Percentiles rank a stretch among this genome's conserved stretches.
Conservation (phyloP, 2,113 vertebrate species). For the Dipodomys stephensi region DNA sequence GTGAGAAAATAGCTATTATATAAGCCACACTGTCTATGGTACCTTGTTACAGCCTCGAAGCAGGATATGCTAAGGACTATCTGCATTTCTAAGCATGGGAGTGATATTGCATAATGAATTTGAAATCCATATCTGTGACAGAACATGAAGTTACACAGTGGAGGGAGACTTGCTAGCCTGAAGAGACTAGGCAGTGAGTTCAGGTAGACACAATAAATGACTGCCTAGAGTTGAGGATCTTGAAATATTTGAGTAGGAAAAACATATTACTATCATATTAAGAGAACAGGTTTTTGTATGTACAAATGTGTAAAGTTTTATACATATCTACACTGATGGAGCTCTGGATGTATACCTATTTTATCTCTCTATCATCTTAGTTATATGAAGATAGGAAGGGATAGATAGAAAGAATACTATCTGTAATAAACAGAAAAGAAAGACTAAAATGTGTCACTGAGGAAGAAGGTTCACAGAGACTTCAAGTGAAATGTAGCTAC, state of each 20-base stretch:
- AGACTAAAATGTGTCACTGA: neutral
- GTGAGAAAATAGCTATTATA: neutral
- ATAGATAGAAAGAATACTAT: neutral
- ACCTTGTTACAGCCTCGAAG: neutral
- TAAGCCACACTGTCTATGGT: neutral
- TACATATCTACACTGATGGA: neutral
- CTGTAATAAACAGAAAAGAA: constrained; percentile 3
- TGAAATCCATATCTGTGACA: neutral
- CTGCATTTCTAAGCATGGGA: neutral
- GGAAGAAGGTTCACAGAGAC: neutral
- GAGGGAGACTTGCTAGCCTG: neutral
- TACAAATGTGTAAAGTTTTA: neutral
- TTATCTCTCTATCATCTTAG: neutral
- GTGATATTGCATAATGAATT: neutral
- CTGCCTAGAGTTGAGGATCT: neutral
- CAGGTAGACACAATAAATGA: neutral
- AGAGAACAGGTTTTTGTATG: neutral
- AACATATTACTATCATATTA: neutral
- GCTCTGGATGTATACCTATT: neutral
- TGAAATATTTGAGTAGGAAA: neutral
- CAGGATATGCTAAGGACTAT: too few species aligned
- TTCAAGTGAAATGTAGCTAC: neutral
- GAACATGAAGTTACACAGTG: neutral
- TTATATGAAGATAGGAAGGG: neutral
- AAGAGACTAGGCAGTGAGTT: neutral